Evolutionary conservation across 1,140 invertebrate genomes (phyloP), one percentile per base, ranked within the genome.

Genomic region (Tribolium castaneum): DNA sequence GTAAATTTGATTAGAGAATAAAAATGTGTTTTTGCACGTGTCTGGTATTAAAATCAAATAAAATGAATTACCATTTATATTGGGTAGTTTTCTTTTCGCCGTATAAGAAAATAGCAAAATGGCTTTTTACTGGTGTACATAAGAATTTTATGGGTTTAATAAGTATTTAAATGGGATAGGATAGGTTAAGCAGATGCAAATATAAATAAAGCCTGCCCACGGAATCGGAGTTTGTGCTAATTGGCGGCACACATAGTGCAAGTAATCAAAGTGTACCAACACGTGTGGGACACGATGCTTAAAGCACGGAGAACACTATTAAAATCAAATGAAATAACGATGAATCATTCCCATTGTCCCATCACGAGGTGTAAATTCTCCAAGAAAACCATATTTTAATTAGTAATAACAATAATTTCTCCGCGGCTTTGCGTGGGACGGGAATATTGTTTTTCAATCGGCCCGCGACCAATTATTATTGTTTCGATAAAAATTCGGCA

Each of bases 241-340:
- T 66, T 66, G 59, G 59, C 59, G 59, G 59, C 34, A 66, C 45
- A 66, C 59, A 66, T 35, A 66, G 59, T 66, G 59, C 59, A 66
- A 66, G 59, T 66, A 66, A 66, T 66, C 59, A 66, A 66, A 66
- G 25, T 66, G 30, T 66, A 66, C 59, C 59, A 66, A 66, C 59
- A 66, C 59, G 59, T 66, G 59, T 66, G 59, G 59, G 59, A 66
- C 59, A 66, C 34, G 59, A 66, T 66, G 59, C 59, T 66, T 66
- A 66, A 66, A 66, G 59, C 59, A 66, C 30, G 12, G 35, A 16
- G 35, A 76, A 49, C 51, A 54, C 76, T 72, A 77, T 77, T 77
- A 77, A 77, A 77, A 77, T 77, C 76, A 51, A 77, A 77, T 77
- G 76, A 77, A 70, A 70, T 77, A 52, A 45, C 76, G 76, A 77